These are phyloP conservation scores for Oryzaephilus surinamensis DNA, from an alignment of 1,140 invertebrate genomes.

Conservation along the genomic window DNA sequence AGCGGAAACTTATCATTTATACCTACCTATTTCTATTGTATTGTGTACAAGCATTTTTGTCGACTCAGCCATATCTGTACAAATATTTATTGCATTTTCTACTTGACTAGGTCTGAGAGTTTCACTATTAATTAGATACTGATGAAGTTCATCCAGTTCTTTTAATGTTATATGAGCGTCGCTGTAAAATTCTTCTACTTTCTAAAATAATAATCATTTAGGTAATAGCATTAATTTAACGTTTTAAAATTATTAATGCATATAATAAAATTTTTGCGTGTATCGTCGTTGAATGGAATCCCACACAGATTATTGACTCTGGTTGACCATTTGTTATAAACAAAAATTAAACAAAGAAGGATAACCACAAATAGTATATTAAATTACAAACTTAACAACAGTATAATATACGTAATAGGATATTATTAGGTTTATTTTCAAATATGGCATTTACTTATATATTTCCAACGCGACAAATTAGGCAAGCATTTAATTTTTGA, in stretches of 20 bases:
- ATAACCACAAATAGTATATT: no score
- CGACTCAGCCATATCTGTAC: constrained; percentile 36
- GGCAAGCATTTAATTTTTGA: no score
- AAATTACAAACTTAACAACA: no score
- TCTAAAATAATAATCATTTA: constrained; percentile 34
- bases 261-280: not conserved
- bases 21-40: constrained; percentile 34
- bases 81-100: constrained; percentile 38
- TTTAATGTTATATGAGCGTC: constrained; percentile 41
- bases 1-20: no score
- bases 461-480: no score
- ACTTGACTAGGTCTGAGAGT: constrained; percentile 39
- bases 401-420: no score
- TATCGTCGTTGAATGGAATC: constrained; percentile 1
- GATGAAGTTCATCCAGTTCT: constrained; percentile 45
- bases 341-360: no score
- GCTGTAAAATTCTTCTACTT: constrained; percentile 50
- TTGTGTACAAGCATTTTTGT: constrained; percentile 35
- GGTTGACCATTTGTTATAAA: no score
- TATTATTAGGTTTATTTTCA: no score
- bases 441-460: no score
- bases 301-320: constrained; percentile 8
- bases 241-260: no score
- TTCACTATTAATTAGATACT: constrained; percentile 37
- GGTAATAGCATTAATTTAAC: not conserved